A percentile compares a stretch with the other conserved stretches of the same genome.
phyloP scores from a whole-genome alignment of 2,797 vertebrate species.

The Meda fulgida region DNA sequence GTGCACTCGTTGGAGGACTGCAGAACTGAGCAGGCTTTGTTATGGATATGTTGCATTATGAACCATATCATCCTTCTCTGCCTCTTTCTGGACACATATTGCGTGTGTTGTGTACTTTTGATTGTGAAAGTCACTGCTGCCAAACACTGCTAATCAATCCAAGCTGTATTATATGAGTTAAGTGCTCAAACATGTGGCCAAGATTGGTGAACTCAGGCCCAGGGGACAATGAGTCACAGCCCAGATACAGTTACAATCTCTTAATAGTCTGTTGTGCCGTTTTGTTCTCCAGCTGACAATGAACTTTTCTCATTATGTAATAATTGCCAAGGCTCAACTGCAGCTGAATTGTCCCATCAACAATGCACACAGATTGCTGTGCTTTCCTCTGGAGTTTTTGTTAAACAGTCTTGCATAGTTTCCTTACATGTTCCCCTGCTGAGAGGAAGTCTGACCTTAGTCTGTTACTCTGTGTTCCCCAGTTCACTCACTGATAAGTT shows the following conservation, averaged over 20 bases:
- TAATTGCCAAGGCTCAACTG: background rate
- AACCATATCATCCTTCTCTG: background rate
- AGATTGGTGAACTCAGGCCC: conserved; percentile 1
- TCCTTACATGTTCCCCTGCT: background rate
- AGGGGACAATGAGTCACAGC: conserved; percentile 31
- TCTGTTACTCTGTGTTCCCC: background rate
- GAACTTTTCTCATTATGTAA: conserved; percentile 20
- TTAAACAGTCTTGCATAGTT: background rate
- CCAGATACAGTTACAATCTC: conserved; percentile 10
- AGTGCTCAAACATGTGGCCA: conserved; percentile 21
- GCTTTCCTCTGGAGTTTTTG: background rate
- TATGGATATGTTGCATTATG: background rate
- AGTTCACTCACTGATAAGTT: conserved; percentile 13
- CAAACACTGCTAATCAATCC: conserved; percentile 37
- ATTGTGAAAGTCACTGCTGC: conserved; percentile 14
- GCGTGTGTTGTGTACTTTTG: conserved; percentile 36
- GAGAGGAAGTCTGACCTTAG: conserved; percentile 5
- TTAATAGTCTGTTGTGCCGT: background rate
- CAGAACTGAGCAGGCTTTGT: background rate
- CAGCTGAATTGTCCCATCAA: background rate
- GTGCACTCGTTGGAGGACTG: background rate
- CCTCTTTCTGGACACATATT: background rate
- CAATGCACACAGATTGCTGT: background rate
- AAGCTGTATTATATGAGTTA: conserved; percentile 29
- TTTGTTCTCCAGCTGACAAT: conserved; percentile 2